Evolutionary conservation across 2,113 vertebrate species (phyloP).

Genomic region (Chauna torquata): DNA sequence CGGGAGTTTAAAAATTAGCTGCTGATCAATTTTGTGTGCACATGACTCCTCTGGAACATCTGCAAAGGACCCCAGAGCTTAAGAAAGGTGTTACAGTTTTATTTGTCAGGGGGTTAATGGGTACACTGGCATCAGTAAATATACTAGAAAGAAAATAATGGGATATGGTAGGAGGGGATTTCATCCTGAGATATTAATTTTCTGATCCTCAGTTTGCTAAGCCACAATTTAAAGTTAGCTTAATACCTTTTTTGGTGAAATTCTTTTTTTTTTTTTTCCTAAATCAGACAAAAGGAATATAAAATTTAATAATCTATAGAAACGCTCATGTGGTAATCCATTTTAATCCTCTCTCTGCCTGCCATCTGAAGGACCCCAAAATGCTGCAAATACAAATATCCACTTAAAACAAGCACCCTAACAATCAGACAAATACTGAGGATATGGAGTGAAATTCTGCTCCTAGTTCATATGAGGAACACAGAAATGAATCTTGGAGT

Average conservation of each 20-base stretch:
- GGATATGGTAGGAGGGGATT: background rate
- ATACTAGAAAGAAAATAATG: background rate
- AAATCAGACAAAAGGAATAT: slow-evolving; percentile 26
- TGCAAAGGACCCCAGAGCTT: background rate
- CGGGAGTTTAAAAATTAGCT: background rate
- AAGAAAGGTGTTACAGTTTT: background rate
- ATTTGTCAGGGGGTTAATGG: background rate
- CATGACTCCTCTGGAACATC: background rate
- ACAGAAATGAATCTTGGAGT: background rate
- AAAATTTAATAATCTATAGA: slow-evolving; percentile 26
- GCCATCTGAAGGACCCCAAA: background rate
- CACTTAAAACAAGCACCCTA: background rate
- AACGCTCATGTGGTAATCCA: slow-evolving; percentile 14
- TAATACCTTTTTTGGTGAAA: slow-evolving; percentile 9
- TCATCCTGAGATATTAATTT: slow-evolving; percentile 26
- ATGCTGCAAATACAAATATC: background rate
- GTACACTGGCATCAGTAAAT: background rate
- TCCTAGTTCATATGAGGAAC: background rate
- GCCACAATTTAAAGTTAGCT: slow-evolving; percentile 24
- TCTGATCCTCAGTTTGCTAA: slow-evolving; percentile 20
- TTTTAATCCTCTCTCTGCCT: slow-evolving; percentile 46
- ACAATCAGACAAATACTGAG: background rate
- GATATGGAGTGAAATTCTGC: background rate
- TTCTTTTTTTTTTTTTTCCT: background rate
- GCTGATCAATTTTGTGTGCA: background rate